Conservation (phyloP, 2,113 vertebrate genomes). For the Hemicordylus capensis region DNA sequence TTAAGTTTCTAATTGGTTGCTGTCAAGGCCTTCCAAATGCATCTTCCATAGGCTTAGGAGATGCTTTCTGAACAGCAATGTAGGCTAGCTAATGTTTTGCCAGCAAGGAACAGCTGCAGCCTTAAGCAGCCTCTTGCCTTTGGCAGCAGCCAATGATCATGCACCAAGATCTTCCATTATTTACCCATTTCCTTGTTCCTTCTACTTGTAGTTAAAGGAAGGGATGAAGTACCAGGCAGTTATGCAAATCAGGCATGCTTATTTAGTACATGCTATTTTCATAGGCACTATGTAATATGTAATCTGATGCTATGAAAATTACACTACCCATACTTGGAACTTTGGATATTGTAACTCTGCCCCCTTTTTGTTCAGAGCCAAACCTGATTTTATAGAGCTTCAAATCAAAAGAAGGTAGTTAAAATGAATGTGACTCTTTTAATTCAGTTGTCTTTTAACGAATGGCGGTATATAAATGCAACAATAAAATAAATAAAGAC, state of each 20-base stretch:
- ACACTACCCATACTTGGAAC: neutral
- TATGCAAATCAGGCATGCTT: neutral
- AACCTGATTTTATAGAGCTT: neutral
- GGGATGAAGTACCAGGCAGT: neutral
- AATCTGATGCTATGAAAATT: neutral
- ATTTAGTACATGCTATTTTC: neutral
- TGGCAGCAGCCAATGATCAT: neutral
- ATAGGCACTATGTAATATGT: neutral
- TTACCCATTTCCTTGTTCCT: neutral
- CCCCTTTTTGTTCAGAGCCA: neutral
- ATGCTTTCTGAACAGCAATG: neutral
- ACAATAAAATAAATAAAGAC: too few relatives aligned
- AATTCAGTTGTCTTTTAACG: too few relatives aligned
- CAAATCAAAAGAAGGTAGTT: neutral
- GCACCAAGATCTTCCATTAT: neutral
- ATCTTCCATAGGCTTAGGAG: neutral
- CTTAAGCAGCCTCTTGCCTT: neutral
- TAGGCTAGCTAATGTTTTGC: neutral
- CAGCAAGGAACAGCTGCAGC: neutral
- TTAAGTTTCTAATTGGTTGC: neutral
- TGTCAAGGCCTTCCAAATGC: neutral
- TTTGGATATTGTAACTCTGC: neutral
- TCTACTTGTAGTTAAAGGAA: neutral
- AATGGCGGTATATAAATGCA: too few relatives aligned
- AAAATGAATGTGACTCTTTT: too few relatives aligned